Evolutionary conservation across 2,797 vertebrate genomes (phyloP), one percentile per base, ranked within the genome.

Genomic region (Dermochelys coriacea): DNA sequence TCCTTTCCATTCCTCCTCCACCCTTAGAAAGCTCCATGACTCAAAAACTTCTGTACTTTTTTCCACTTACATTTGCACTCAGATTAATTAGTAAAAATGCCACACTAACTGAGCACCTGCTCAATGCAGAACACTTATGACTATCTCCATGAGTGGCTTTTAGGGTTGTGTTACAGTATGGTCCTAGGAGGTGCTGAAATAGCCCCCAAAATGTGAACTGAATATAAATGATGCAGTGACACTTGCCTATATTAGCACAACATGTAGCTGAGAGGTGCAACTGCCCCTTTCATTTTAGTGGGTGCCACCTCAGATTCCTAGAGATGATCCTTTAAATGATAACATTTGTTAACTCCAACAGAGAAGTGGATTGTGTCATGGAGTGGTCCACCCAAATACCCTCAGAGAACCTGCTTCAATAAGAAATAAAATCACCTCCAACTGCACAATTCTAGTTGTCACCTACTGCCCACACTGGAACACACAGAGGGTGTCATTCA

Each of bases 311-410:
- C 87, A 51, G 37, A 41, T 87, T 25, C 61, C 68, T 37, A 34
- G 51, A 80, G 61, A 45, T 61, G 59, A 85, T 51, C 51, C 82
- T 93, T 91, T 85, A 93, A 83, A n/a, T 91, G 91, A 71, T 86
- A 81, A 37, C n/a, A 11, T 68, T 68, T 11, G n/a, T 37, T 68
- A 68, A 37, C 19, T 41, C n/a, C 10, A 21, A 8, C 64, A 68
- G n/a, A 37, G n/a, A 68, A 68, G n/a, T 37, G 18, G 18, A 21
- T 41, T 37, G n/a, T 9, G 37, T 68, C 19, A 37, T 37, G 64
- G 64, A 68, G 21, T 21, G 18, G 64, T 68, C 64, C n/a, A 37
- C 64, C n/a, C 19, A 68, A 68, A 68, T 37, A 37, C 64, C 34
- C 18, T 10, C 19, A 37, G 18, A 68, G 18, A 68, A 68, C 34